phyloP scores from a whole-genome alignment of 1,140 invertebrate species.

The Macrotrachela quadricornifera region DNA sequence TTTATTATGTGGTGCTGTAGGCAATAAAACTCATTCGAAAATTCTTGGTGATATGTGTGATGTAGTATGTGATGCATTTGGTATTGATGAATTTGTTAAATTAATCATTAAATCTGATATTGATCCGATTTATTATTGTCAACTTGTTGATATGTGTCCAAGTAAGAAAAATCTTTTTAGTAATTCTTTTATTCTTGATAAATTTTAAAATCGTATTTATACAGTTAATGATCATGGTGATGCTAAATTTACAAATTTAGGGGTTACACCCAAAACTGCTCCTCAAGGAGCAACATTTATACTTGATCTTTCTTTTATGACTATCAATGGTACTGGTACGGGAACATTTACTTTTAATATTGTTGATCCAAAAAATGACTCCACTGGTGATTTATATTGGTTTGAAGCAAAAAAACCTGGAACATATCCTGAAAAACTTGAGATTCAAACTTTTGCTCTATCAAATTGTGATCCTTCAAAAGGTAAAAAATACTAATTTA shows the following conservation, averaged over 20 bases:
- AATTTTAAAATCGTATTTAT: too few relatives aligned
- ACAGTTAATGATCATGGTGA: slow-evolving; percentile 18
- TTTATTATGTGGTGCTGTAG: slow-evolving; percentile 14
- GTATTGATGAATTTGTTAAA: slow-evolving; percentile 21
- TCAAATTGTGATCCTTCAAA: slow-evolving; percentile 22
- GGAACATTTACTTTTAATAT: slow-evolving; percentile 18
- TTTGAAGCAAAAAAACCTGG: slow-evolving; percentile 14
- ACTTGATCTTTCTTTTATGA: slow-evolving; percentile 8
- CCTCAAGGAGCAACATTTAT: slow-evolving; percentile 16
- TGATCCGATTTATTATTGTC: slow-evolving; percentile 23
- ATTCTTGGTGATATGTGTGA: slow-evolving; percentile 16
- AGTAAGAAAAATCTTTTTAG: too few relatives aligned
- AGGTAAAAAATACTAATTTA: slow-evolving; percentile 1
- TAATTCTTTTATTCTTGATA: too few relatives aligned
- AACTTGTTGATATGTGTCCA: slow-evolving; percentile 15
- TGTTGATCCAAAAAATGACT: too few relatives aligned
- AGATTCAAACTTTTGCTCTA: slow-evolving; percentile 18
- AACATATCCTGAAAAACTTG: slow-evolving; percentile 13
- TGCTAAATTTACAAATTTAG: slow-evolving; percentile 17
- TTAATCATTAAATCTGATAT: slow-evolving; percentile 20
- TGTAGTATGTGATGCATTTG: slow-evolving; percentile 19
- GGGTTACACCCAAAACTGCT: slow-evolving; percentile 14
- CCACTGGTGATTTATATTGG: slow-evolving; percentile 12
- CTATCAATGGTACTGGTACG: slow-evolving; percentile 22
- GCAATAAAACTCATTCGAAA: slow-evolving; percentile 16